Evolutionary conservation across 92 coral and sea anemone species (phyloP), one percentile per base, ranked within the genome.

Genomic region (Pocillopora grandis): DNA sequence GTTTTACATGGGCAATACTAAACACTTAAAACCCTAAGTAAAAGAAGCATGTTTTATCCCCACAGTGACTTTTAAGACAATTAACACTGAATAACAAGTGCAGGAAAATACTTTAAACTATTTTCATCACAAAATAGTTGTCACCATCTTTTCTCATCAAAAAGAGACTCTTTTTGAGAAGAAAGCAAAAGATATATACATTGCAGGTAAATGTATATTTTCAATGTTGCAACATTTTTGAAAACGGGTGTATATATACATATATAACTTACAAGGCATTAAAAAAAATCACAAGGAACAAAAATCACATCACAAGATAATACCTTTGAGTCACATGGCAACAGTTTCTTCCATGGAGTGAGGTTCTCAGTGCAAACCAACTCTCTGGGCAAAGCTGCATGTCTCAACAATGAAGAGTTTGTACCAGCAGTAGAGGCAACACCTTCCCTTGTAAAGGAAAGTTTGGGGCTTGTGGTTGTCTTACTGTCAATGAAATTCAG

Each of bases 321-420:
- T 56, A 96, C 98, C 98, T 96, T 96, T 70, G 99, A 94, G 80
- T 96, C 98, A 78, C 99, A 96, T 20, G 99, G 99, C 23, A 96
- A 69, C n/a, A 96, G 91, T 77, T 96, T 96, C 60, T 96, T 96
- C 99, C 99, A 96, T 10, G 99, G 99, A 1, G 99, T 96, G 4
- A 96, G 94, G 72, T 96, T 96, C 77, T 96, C 99, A 78, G 99
- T 96, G 55, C 99, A 96, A 17, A 96, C 99, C 52, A 92, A 79
- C 77, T 96, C 99, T 56, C 96, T 88, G 68, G 98, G 97, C 59
- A 96, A 77, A 18, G 98, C 92, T n/a, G 99, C 89, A 86, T 96
- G 95, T 73, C 97, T 87, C 65, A 96, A 57, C 14, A 95, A 76
- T 15, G 90, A 76, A 5, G 94, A 87, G 72, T 96, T 90, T 16